phyloP scores from a whole-genome alignment of 2,888 invertebrate genomes.

The Tipula lateralis region DNA sequence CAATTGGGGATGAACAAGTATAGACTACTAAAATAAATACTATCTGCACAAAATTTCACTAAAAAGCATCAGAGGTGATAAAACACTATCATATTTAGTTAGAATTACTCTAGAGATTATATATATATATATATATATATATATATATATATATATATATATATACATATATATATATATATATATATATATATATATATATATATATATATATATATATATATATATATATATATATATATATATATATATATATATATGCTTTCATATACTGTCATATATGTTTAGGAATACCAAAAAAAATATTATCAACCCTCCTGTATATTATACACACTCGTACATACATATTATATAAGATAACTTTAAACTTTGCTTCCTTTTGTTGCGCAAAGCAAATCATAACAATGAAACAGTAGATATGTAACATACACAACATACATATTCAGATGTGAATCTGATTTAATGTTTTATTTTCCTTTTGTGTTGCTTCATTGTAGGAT shows the following conservation, averaged over 20 bases:
- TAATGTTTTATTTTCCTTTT: not conserved
- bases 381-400: not conserved
- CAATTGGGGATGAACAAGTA: not conserved
- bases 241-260: not conserved
- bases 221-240: not conserved
- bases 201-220: not conserved
- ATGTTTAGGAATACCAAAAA: not conserved
- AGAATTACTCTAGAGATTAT: not conserved
- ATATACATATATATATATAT: not conserved
- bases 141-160: not conserved
- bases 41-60: not conserved
- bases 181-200: not conserved
- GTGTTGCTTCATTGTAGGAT: not conserved
- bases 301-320: not conserved
- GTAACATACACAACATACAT: not conserved
- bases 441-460: not conserved
- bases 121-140: not conserved
- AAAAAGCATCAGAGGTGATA: not conserved
- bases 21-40: not conserved
- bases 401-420: not conserved
- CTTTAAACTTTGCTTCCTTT: constrained; percentile 5
- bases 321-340: not conserved
- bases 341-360: not conserved
- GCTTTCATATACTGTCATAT: too few species aligned
- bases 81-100: constrained; percentile 15